Evolutionary conservation across 1,140 invertebrate species (phyloP).

Genomic region (Drosophila triauraria): DNA sequence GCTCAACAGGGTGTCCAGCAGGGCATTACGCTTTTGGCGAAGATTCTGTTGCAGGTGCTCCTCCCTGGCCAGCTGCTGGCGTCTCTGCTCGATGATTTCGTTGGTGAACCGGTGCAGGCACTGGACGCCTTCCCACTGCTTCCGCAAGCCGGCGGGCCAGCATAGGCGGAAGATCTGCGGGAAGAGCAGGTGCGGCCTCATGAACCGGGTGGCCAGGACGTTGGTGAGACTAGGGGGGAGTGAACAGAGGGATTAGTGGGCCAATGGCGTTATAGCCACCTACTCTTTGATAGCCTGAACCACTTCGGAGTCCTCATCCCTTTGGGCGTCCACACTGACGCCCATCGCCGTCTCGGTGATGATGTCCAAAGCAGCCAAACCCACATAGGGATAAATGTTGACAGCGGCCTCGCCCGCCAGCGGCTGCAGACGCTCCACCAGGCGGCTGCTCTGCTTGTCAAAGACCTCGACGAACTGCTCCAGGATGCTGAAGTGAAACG

Average conservation of each 20-base stretch:
- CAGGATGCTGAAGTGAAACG: conserved; percentile 94
- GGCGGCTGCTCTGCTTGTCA: conserved; percentile 87
- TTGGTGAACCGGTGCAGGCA: conserved; percentile 88
- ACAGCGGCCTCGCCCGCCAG: conserved; percentile 61
- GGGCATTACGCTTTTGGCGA: conserved; percentile 87
- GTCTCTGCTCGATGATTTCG: conserved; percentile 86
- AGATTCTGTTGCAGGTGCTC: conserved; percentile 25
- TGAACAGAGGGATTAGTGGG: not conserved
- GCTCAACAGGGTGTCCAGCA: conserved; percentile 91
- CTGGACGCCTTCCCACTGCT: conserved; percentile 60
- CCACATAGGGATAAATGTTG: conserved; percentile 59
- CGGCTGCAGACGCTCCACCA: conserved; percentile 86
- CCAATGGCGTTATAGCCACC: conserved; percentile 38
- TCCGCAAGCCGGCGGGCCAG: conserved; percentile 65
- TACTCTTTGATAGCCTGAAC: conserved; percentile 88
- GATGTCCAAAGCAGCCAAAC: conserved; percentile 64
- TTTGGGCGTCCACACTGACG: conserved; percentile 90
- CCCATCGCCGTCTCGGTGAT: conserved; percentile 94
- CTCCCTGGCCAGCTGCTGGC: conserved; percentile 56
- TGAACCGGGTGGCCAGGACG: conserved; percentile 54
- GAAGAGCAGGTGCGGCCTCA: conserved; percentile 81
- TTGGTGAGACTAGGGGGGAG: conserved; percentile 53
- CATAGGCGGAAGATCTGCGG: conserved; percentile 60
- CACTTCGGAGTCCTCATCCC: conserved; percentile 89
- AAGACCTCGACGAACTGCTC: conserved; percentile 91